Base-by-base conservation (phyloP, 2,113 vertebrate species). In the Mugil cephalus region DNA sequence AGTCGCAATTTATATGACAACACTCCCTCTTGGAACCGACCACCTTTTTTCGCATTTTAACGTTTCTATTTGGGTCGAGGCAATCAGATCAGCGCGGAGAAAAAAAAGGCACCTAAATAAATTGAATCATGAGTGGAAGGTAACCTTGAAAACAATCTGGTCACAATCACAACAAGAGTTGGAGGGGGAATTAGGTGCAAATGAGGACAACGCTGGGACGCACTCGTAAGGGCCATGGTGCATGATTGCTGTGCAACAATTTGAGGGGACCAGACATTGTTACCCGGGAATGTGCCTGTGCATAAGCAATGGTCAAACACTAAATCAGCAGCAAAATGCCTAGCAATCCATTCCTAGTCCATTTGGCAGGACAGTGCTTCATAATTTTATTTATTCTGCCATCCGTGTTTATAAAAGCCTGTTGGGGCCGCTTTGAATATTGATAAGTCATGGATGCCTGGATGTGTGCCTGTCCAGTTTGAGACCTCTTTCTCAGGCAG, bases 71-170 rank as follows among this genome's bases (percentile, higher is more conserved):
- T 69, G 64, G 67, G 64, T 42, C 0, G 6, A 77, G 35, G 68
- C 47, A 35, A 50, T 6, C 5, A 36, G 21, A 68, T 48, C 19
- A 11, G n/a, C 7, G 7, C 5, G 24, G 24, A 30, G 51, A 62
- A 54, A 55, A 18, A 69, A 18, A 54, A 18, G 10, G 3, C 56
- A 34, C 10, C 48, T 2, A 8, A 46, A 35, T 52, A 79, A 86
- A 83, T 67, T 74, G 60, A 82, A 82, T 76, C 62, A 55, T 52
- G 14, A 61, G 62, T 36, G 36, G 30, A 73, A 55, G 18, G 47
- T 87, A 71, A 88, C 83, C 90, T 92, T 91, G 80, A 87, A 92
- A 89, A 82, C 80, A 91, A 91, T 85, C 81, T 71, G 36, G 69
- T 7, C 24, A 6, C 51, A 48, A 75, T 77, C 69, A 80, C 68